Percentiles rank a stretch among this genome's conserved stretches.
phyloP scores from a whole-genome alignment of 64 coral and sea anemone species.

The Orbicella faveolata region DNA sequence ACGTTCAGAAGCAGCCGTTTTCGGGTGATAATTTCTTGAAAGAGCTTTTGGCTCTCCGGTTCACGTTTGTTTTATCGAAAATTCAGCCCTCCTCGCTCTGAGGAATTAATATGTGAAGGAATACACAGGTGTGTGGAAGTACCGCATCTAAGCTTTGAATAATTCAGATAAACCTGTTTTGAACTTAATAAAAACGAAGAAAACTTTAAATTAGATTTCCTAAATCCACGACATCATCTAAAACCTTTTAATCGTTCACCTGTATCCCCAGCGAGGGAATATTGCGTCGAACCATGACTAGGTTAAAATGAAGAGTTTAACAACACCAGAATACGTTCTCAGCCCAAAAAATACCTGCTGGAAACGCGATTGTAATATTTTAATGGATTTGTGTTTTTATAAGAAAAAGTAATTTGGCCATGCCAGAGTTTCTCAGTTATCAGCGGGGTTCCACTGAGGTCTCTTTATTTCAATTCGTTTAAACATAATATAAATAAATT shows the following conservation, averaged over 20 bases:
- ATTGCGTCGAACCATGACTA: neutral
- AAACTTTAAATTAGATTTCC: constrained; percentile 43
- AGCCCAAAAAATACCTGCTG: neutral
- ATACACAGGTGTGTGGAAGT: neutral
- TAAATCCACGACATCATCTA: neutral
- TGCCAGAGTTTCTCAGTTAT: constrained; percentile 9
- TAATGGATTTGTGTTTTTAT: neutral
- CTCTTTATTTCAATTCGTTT: constrained; percentile 51
- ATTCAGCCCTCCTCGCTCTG: neutral
- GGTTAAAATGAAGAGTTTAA: neutral
- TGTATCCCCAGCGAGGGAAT: neutral
- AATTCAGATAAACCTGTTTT: constrained; percentile 34
- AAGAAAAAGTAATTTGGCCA: constrained; percentile 39
- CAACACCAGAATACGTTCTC: neutral
- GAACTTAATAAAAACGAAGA: constrained; percentile 20
- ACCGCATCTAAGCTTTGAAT: constrained; percentile 32
- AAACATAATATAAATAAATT: constrained; percentile 15
- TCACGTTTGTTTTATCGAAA: neutral
- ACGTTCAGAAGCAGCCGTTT: neutral
- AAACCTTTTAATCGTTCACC: neutral
- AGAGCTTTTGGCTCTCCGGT: neutral
- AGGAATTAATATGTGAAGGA: neutral
- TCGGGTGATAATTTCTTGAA: neutral
- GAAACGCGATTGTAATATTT: neutral
- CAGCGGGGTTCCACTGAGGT: neutral